A percentile compares a stretch with the other conserved stretches of the same genome.
These are phyloP conservation scores for Sinocyclocheilus rhinocerous DNA, from an alignment of 2,113 vertebrate species.

Conservation along the genomic window DNA sequence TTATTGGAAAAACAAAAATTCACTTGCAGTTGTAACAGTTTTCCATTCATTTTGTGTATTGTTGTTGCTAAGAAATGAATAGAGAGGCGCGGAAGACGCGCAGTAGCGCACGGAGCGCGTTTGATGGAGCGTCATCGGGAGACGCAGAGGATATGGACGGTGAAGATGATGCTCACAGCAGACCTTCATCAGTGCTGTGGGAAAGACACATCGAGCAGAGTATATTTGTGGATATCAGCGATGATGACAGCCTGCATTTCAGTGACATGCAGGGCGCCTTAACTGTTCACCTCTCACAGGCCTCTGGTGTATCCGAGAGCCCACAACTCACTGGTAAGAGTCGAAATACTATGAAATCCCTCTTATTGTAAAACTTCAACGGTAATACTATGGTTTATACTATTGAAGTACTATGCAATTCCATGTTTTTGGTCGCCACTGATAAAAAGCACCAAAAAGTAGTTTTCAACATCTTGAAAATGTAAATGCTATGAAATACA, in stretches of 20 bases:
- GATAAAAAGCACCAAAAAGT: neutral
- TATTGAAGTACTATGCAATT: no score
- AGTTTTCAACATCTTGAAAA: neutral
- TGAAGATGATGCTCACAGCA: constrained; percentile 50
- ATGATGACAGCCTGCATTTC: constrained; percentile 76
- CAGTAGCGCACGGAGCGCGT: constrained; percentile 3
- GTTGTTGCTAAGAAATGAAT: constrained; percentile 67
- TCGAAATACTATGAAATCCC: neutral
- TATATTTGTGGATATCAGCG: constrained; percentile 75
- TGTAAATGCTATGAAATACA: neutral
- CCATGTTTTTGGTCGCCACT: neutral
- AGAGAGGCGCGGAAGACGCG: constrained; percentile 3
- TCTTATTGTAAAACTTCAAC: neutral
- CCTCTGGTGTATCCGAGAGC: constrained; percentile 67
- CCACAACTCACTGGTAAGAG: constrained; percentile 69
- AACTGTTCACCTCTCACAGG: constrained; percentile 64
- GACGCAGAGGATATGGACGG: constrained; percentile 61
- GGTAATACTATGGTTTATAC: neutral
- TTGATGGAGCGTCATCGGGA: constrained; percentile 58
- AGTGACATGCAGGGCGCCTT: constrained; percentile 73
- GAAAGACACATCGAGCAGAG: constrained; percentile 74
- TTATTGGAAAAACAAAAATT: neutral
- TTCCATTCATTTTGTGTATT: constrained; percentile 52
- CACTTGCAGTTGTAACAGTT: constrained; percentile 58
- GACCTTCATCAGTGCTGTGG: constrained; percentile 67